These are phyloP conservation scores for Agrenia bidenticulata DNA, from an alignment of 2,888 invertebrate species.

Conservation along the genomic window DNA sequence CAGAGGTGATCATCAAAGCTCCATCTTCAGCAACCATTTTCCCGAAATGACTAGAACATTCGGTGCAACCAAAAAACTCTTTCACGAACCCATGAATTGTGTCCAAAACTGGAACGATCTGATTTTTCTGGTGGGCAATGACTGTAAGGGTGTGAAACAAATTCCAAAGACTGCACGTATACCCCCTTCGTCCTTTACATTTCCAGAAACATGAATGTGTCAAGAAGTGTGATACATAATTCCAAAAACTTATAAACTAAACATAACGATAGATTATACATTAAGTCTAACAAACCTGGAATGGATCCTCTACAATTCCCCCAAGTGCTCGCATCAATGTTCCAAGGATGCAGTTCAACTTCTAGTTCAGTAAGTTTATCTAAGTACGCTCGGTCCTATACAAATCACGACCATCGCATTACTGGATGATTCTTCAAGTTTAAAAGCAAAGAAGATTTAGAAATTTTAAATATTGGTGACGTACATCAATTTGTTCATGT, in stretches of 20 bases:
- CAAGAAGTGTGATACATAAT: conserved; percentile 4
- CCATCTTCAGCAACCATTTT: conserved; percentile 77
- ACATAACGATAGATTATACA: not conserved
- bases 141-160: conserved; percentile 90
- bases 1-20: conserved; percentile 38
- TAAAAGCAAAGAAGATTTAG: not conserved
- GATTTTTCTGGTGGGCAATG: conserved; percentile 62
- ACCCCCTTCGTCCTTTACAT: conserved; percentile 74
- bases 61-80: conserved; percentile 89
- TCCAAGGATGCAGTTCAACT: conserved; percentile 48
- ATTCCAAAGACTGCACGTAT: conserved; percentile 93
- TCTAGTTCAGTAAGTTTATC: conserved; percentile 59
- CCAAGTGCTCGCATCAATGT: conserved; percentile 61
- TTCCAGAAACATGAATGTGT: too few species aligned
- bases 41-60: conserved; percentile 86
- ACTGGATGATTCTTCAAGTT: too few species aligned
- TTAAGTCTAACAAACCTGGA: conserved; percentile 53
- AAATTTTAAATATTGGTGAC: not conserved
- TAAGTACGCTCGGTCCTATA: conserved; percentile 26
- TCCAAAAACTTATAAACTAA: not conserved
- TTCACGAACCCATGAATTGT: conserved; percentile 86
- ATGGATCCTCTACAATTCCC: conserved; percentile 80
- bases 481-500: conserved; percentile 52
- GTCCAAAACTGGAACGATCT: conserved; percentile 65
- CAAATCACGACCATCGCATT: not conserved